These are phyloP conservation scores for Labrus mixtus DNA, from an alignment of 2,113 vertebrate species.

Conservation along the genomic window DNA sequence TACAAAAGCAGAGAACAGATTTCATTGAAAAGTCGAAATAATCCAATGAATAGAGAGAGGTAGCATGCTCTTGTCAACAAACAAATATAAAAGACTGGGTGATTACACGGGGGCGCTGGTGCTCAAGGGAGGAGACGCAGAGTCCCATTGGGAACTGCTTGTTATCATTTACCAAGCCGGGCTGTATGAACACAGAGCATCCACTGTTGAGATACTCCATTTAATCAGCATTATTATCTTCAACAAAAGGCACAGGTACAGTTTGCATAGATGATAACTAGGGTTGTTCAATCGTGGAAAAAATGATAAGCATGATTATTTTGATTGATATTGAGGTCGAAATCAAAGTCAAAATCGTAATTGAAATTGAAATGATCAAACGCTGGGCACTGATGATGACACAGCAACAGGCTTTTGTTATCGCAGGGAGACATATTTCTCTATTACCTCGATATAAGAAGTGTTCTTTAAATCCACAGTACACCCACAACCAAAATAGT, in stretches of 20 bases:
- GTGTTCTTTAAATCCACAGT: background rate
- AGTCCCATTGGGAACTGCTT: slow-evolving; percentile 27
- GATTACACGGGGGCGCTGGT: slow-evolving; percentile 2
- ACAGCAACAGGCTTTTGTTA: background rate
- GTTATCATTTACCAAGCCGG: slow-evolving; percentile 33
- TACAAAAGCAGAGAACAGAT: slow-evolving; percentile 1
- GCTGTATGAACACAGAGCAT: background rate
- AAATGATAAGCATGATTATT: too few relatives aligned
- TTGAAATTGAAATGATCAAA: too few relatives aligned
- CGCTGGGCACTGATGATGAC: background rate
- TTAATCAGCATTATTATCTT: slow-evolving; percentile 9
- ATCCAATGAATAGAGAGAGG: background rate
- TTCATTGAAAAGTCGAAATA: background rate
- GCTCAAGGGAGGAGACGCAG: background rate
- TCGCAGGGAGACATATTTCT: background rate
- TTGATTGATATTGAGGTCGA: too few relatives aligned
- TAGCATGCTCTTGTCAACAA: background rate
- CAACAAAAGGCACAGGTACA: background rate
- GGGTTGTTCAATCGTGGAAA: background rate
- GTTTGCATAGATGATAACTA: too few relatives aligned
- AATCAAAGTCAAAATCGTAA: too few relatives aligned
- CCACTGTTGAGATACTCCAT: background rate
- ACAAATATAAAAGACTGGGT: background rate
- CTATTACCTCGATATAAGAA: background rate
- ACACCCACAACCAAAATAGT: background rate